Evolutionary conservation across 2,888 invertebrate species (phyloP), one percentile per base, ranked within the genome.

Genomic region (Heliconius ethilla): DNA sequence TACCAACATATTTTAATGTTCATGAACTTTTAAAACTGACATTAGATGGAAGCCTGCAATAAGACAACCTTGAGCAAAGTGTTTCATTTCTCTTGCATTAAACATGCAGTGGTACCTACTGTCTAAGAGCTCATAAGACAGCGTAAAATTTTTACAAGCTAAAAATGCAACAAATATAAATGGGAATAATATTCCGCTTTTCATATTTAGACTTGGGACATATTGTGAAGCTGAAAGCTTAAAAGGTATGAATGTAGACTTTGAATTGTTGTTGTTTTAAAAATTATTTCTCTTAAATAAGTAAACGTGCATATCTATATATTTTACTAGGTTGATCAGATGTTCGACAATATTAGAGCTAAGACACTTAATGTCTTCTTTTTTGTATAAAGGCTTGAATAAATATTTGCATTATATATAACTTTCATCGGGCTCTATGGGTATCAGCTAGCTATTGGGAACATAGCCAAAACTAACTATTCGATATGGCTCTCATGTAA

Each of bases 371-470:
- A 59, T 59, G n/a, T 59, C 10, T 7, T 33, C 33, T 33, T 33
- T 33, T 33, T 33, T 33, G 33, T 33, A 33, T 7, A 33, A 33
- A 33, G 9, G 7, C 33, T 33, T 33, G 7, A 33, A 33, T 1
- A 33, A 9, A 33, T 33, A 33, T 7, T 33, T 33, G 33, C 9
- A 33, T 33, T 33, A 9, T 33, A 1, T 7, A 33, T 33, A 33
- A 33, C 33, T 33, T 33, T 33, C 33, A 33, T 7, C 73, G 13
- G 25, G 86, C 88, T 89, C 84, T 84, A 87, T 87, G 87, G 86
- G 87, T 89, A 91, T 88, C 91, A 90, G 91, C 87, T 86, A 84
- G 85, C 88, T 86, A 89, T 89, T 89, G 88, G 90, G 91, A 89
- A 85, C 84, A 84, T 85, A 89, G 92, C 90, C 92, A 91, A 89